Percentiles rank a stretch among this genome's conserved stretches.
Evolutionary conservation across 2,797 vertebrate genomes (phyloP).

Genomic region (Enteromius treurensis): DNA sequence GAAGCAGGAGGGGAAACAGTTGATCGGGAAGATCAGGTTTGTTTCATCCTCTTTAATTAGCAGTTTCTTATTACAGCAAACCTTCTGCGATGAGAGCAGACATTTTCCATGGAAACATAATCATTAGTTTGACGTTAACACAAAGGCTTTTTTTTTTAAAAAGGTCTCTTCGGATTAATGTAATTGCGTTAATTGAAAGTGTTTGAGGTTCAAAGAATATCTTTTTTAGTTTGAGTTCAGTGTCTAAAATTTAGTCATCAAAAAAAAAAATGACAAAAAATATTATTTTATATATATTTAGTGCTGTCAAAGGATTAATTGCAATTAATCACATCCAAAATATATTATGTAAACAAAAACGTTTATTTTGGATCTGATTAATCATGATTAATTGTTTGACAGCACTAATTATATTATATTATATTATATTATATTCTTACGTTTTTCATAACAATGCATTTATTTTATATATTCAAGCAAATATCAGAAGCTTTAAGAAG

Average conservation of each 20-base stretch:
- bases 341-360: no score
- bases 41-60: conserved; percentile 9
- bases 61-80: background rate
- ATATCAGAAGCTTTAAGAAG: background rate
- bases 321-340: no score
- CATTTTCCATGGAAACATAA: background rate
- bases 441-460: background rate
- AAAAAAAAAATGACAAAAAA: no score
- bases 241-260: background rate
- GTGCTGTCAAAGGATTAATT: no score
- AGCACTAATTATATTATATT: no score
- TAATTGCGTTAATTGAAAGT: background rate
- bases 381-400: no score
- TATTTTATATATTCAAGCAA: background rate
- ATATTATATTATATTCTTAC: no score
- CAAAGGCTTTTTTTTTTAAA: background rate
- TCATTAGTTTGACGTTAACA: background rate
- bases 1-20: background rate
- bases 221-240: background rate
- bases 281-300: no score
- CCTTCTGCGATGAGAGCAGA: background rate
- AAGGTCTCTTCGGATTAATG: background rate
- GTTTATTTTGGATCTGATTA: no score
- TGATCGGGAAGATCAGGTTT: background rate
- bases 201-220: conserved; percentile 3